Percentiles rank a stretch among this genome's conserved stretches.
These are phyloP conservation scores for Steinernema khuongi DNA, from an alignment of 1,140 invertebrate genomes.

Conservation along the genomic window DNA sequence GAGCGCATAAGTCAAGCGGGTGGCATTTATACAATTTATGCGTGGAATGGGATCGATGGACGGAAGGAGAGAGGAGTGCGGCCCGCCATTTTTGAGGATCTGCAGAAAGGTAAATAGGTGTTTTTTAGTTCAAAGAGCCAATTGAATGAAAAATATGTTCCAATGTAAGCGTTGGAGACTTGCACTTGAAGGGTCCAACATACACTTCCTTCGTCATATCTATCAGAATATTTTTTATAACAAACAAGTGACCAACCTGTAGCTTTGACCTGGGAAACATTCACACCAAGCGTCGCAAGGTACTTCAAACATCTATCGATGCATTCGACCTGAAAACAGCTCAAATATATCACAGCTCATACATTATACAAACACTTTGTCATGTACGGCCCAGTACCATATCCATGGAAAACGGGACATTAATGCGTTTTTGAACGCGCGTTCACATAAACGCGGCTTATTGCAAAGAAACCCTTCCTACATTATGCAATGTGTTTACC, in stretches of 20 bases:
- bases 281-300: conserved; percentile 29
- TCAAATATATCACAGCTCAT: background rate
- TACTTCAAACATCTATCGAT: conserved; percentile 33
- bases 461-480: background rate
- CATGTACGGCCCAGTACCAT: background rate
- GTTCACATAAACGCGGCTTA: background rate
- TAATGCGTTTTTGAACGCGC: background rate
- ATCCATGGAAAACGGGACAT: background rate
- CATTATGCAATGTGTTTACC: background rate
- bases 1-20: conserved; percentile 8
- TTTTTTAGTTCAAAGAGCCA: too few species aligned
- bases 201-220: too few species aligned
- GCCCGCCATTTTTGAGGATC: too few species aligned
- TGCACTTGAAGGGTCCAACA: too few species aligned
- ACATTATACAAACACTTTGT: background rate
- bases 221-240: too few species aligned
- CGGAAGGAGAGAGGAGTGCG: background rate
- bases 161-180: too few species aligned
- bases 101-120: too few species aligned
- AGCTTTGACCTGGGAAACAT: conserved; percentile 28
- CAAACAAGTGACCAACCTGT: conserved; percentile 26
- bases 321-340: conserved; percentile 26
- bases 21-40: conserved; percentile 8
- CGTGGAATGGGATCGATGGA: background rate
- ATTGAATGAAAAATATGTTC: too few species aligned